Percentiles rank a stretch among this genome's conserved stretches.
These are phyloP conservation scores for Ophiodon elongatus DNA, from an alignment of 2,113 vertebrate genomes.

Conservation along the genomic window DNA sequence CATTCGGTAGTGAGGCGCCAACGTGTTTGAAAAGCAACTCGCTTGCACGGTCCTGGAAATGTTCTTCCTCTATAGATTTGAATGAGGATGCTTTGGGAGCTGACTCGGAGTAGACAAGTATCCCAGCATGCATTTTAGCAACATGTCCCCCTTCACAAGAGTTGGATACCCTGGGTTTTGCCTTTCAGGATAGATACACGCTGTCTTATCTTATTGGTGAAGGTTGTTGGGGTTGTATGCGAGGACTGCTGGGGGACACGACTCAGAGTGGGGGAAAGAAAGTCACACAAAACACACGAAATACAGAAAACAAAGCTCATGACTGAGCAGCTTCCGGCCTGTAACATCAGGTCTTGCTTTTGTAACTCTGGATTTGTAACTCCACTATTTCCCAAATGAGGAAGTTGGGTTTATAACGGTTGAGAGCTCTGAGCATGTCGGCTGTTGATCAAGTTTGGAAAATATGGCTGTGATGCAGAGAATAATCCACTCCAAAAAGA, in stretches of 20 bases:
- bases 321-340: neutral
- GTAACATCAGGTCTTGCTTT: neutral
- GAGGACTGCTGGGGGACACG: neutral
- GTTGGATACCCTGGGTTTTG: neutral
- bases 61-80: neutral
- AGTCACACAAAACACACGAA: neutral
- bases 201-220: neutral
- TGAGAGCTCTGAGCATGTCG: neutral
- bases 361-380: neutral
- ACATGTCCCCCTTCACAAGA: neutral
- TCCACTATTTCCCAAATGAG: neutral
- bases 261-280: neutral
- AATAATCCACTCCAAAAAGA: neutral
- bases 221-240: too few species aligned
- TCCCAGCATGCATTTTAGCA: constrained; percentile 3
- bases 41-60: too few species aligned
- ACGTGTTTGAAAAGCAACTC: too few species aligned
- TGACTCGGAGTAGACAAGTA: neutral
- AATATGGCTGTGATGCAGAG: neutral
- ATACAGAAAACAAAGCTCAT: neutral
- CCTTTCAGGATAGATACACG: neutral
- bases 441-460: neutral
- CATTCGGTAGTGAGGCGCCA: too few species aligned
- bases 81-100: neutral
- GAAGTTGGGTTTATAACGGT: neutral